A percentile compares a stretch with the other conserved stretches of the same genome.
phyloP scores from a whole-genome alignment of 2,113 vertebrate genomes.

The Trematomus loennbergii region DNA sequence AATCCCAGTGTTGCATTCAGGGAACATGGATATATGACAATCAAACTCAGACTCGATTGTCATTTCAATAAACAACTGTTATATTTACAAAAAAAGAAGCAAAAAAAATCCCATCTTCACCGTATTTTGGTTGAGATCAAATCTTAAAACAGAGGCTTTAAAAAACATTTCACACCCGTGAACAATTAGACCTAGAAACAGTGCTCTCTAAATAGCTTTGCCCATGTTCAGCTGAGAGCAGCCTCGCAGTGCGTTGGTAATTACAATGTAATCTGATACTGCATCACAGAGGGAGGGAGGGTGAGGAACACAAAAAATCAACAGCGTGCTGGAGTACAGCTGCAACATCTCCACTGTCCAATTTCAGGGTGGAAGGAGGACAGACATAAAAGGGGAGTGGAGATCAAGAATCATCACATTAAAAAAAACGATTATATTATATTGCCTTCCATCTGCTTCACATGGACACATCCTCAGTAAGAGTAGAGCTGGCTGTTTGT shows the following conservation, averaged over 20 bases:
- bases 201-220: conserved; percentile 46
- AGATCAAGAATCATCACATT: conserved; percentile 33
- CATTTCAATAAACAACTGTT: conserved; percentile 69
- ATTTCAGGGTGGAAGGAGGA: conserved; percentile 1
- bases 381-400: conserved; percentile 9
- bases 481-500: conserved; percentile 33
- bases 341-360: conserved; percentile 63
- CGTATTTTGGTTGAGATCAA: conserved; percentile 38
- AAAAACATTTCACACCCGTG: conserved; percentile 53
- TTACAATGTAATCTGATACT: conserved; percentile 75
- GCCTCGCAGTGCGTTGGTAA: conserved; percentile 57
- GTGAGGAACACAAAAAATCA: conserved; percentile 46
- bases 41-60: conserved; percentile 37
- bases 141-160: conserved; percentile 29
- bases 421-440: conserved; percentile 34
- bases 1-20: neutral
- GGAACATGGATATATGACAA: conserved; percentile 9
- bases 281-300: conserved; percentile 52
- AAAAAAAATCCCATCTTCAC: conserved; percentile 30
- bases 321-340: conserved; percentile 62
- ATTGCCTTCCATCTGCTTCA: conserved; percentile 33
- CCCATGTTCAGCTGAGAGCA: conserved; percentile 39
- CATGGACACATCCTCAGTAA: conserved; percentile 44
- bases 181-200: conserved; percentile 55
- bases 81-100: conserved; percentile 72